These are phyloP conservation scores for Rousettus leschenaultii DNA, from an alignment of 2,113 vertebrate species.

Conservation along the genomic window DNA sequence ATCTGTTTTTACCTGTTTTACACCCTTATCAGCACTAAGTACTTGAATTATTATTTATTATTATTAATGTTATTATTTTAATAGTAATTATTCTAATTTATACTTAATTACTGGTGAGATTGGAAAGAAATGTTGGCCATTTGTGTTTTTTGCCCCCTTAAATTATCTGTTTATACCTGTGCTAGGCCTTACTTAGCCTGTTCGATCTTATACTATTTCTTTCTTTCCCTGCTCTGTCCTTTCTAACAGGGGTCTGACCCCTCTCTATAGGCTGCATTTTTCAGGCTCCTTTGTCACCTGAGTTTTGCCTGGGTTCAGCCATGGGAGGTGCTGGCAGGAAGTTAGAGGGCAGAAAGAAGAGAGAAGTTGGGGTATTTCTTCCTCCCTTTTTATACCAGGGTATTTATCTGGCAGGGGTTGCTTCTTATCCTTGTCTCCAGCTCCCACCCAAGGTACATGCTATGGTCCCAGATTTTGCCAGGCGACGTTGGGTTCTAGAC, in stretches of 20 bases:
- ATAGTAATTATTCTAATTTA: not conserved
- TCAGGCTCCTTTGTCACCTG: not conserved
- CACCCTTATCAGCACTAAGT: not conserved
- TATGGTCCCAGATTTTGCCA: not conserved
- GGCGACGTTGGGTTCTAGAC: not conserved
- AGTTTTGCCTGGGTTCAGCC: not conserved
- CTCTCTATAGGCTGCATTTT: not conserved
- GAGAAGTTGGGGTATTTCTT: not conserved
- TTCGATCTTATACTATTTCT: not conserved
- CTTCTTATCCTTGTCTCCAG: not conserved
- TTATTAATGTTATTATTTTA: slow-evolving; percentile 1
- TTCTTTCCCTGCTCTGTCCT: not conserved
- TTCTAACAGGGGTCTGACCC: not conserved
- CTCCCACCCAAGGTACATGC: not conserved
- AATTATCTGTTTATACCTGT: not conserved
- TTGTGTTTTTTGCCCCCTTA: not conserved
- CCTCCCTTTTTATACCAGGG: not conserved
- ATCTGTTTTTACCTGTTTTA: not conserved
- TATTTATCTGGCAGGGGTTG: not conserved
- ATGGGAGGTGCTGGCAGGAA: not conserved
- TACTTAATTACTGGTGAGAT: not conserved
- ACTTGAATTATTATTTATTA: slow-evolving; percentile 5
- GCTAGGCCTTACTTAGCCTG: not conserved
- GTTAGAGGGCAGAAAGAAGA: not conserved
- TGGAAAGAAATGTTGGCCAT: not conserved